Conservation (phyloP, 2,888 invertebrate species). For the Erannis defoliaria region DNA sequence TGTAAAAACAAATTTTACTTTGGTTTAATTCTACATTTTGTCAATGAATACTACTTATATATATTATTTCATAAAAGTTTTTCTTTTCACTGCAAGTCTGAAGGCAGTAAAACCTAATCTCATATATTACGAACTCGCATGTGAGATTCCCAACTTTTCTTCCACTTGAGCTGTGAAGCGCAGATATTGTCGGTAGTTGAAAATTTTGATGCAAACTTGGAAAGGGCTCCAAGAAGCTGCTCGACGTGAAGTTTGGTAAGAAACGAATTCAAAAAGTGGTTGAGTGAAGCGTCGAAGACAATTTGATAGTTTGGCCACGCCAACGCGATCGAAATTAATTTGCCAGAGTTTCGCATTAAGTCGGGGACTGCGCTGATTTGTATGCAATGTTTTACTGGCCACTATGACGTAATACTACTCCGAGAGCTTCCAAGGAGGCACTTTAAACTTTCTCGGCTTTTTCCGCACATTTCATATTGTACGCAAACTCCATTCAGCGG, state of each 20-base stretch:
- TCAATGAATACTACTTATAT: no score
- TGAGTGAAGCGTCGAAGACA: slow-evolving; percentile 56
- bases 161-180: slow-evolving; percentile 7
- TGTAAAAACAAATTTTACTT: not conserved
- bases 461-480: slow-evolving; percentile 55
- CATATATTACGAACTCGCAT: slow-evolving; percentile 5
- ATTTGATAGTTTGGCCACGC: slow-evolving; percentile 61
- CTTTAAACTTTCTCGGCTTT: slow-evolving; percentile 63
- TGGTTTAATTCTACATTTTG: not conserved
- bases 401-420: slow-evolving; percentile 56
- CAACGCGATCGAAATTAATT: slow-evolving; percentile 71
- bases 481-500: slow-evolving; percentile 49
- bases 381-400: slow-evolving; percentile 63
- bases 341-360: slow-evolving; percentile 60
- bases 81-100: not conserved
- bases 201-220: slow-evolving; percentile 44
- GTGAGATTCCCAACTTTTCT: slow-evolving; percentile 12
- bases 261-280: slow-evolving; percentile 66
- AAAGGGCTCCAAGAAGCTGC: slow-evolving; percentile 17
- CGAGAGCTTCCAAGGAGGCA: slow-evolving; percentile 52
- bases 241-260: slow-evolving; percentile 37
- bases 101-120: not conserved
- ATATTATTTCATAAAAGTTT: not conserved
- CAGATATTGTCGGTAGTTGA: slow-evolving; percentile 29
- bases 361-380: slow-evolving; percentile 65